A percentile compares a stretch with the other conserved stretches of the same genome.
Evolutionary conservation across 2,888 invertebrate species (phyloP).

Genomic region (Sarcophaga caerulescens): DNA sequence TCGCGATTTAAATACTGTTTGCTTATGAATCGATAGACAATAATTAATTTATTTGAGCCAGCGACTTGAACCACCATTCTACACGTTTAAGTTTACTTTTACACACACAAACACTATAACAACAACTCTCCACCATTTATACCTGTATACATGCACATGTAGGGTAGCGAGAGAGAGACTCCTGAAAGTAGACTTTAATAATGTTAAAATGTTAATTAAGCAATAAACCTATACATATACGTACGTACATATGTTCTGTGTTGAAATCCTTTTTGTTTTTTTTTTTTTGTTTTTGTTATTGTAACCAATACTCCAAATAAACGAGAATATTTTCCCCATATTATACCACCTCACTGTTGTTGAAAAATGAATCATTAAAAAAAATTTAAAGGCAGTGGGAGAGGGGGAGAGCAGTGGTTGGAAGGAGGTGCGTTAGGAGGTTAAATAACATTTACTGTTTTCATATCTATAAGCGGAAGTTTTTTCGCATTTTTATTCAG

Average conservation of each 20-base stretch:
- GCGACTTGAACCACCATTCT: neutral
- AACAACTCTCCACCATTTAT: neutral
- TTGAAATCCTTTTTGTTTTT: neutral
- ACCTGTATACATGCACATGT: neutral
- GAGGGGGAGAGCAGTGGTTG: neutral
- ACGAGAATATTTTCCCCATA: neutral
- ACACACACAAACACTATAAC: neutral
- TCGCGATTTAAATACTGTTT: slow-evolving; percentile 32
- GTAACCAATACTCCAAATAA: neutral
- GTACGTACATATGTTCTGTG: neutral
- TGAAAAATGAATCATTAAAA: slow-evolving; percentile 11
- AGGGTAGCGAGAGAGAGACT: neutral
- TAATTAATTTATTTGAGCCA: slow-evolving; percentile 44
- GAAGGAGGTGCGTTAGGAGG: too few species aligned
- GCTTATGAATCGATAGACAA: slow-evolving; percentile 24
- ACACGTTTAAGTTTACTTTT: neutral
- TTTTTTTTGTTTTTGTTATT: too few species aligned
- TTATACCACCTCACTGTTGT: neutral
- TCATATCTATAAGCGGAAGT: slow-evolving; percentile 41
- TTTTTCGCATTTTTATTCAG: slow-evolving; percentile 17
- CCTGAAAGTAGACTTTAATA: slow-evolving; percentile 17
- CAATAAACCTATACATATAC: neutral
- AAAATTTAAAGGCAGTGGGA: neutral
- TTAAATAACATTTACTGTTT: slow-evolving; percentile 11
- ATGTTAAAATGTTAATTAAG: neutral